Evolutionary conservation across 2,797 vertebrate species (phyloP).

Genomic region (Heliangelus exortis): DNA sequence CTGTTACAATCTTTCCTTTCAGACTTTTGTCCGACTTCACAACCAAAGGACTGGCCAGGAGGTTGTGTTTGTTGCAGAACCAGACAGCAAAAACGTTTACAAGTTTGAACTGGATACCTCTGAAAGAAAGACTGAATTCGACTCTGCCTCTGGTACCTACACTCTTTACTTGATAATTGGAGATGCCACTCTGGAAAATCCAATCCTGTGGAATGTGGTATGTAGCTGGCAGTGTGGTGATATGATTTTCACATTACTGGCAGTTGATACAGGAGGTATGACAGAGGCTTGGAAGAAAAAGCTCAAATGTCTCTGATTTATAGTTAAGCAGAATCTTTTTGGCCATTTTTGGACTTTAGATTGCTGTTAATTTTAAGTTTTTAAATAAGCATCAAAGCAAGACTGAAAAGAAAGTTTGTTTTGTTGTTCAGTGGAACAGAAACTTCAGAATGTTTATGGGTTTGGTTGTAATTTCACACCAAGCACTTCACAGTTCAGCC

Average conservation of each 20-base stretch:
- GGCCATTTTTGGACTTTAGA: neutral
- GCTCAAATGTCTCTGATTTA: neutral
- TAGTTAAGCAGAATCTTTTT: neutral
- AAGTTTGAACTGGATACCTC: conserved; percentile 97
- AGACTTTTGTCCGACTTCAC: conserved; percentile 97
- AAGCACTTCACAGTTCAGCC: neutral
- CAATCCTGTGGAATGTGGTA: conserved; percentile 97
- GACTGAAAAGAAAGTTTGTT: neutral
- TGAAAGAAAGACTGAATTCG: conserved; percentile 93
- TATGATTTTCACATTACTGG: neutral
- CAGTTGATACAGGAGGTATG: neutral
- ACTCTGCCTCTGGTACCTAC: conserved; percentile 96
- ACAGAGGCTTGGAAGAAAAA: neutral
- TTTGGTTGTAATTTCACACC: neutral
- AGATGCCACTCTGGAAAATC: conserved; percentile 96
- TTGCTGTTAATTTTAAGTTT: neutral
- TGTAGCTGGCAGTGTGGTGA: conserved; percentile 50
- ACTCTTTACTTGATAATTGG: conserved; percentile 94
- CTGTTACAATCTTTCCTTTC: neutral
- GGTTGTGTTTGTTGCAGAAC: conserved; percentile 97
- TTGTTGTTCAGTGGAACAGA: neutral
- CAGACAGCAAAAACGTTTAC: conserved; percentile 94
- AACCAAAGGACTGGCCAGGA: conserved; percentile 98
- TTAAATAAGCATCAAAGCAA: neutral
- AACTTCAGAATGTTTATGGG: neutral